A percentile compares a stretch with the other conserved stretches of the same genome.
These are phyloP conservation scores for Odontocolon sp. DNA, from an alignment of 2,888 invertebrate genomes.

Conservation along the genomic window DNA sequence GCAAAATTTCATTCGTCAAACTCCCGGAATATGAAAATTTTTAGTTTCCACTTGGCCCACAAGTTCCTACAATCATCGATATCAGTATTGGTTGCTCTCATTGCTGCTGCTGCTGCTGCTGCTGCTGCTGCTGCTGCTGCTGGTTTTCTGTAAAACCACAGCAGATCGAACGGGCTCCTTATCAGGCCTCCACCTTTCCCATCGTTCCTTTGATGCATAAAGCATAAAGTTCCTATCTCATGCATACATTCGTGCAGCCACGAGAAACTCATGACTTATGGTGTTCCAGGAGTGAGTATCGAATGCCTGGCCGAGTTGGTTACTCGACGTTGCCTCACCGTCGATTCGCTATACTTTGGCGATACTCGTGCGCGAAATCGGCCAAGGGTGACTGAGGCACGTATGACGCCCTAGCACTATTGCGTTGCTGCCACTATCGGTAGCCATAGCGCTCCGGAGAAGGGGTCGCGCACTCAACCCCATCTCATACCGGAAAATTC, in stretches of 20 bases:
- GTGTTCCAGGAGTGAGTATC: conserved; percentile 58
- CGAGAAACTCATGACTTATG: conserved; percentile 76
- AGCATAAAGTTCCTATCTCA: conserved; percentile 80
- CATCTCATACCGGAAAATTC: conserved; percentile 57
- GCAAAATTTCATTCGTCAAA: too few relatives aligned
- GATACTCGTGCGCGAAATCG: conserved; percentile 72
- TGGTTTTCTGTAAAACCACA: conserved; percentile 55
- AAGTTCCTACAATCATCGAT: too few relatives aligned
- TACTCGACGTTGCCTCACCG: conserved; percentile 42
- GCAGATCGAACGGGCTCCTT: conserved; percentile 67
- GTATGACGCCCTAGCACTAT: conserved; percentile 71
- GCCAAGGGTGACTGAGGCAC: conserved; percentile 74
- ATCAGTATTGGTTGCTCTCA: too few relatives aligned
- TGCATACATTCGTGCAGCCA: conserved; percentile 78
- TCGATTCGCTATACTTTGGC: conserved; percentile 45
- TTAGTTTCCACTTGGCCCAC: too few relatives aligned
- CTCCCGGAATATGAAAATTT: too few relatives aligned
- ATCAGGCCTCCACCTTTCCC: conserved; percentile 66
- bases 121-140: conserved; percentile 14
- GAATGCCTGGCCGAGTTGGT: conserved; percentile 35
- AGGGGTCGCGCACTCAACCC: conserved; percentile 13
- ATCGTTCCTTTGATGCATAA: conserved; percentile 79
- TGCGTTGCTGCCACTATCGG: conserved; percentile 61
- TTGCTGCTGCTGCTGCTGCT: conserved; percentile 21
- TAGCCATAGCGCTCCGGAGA: conserved; percentile 14